phyloP scores from a whole-genome alignment of 1,140 invertebrate genomes.

The Psix sp. region DNA sequence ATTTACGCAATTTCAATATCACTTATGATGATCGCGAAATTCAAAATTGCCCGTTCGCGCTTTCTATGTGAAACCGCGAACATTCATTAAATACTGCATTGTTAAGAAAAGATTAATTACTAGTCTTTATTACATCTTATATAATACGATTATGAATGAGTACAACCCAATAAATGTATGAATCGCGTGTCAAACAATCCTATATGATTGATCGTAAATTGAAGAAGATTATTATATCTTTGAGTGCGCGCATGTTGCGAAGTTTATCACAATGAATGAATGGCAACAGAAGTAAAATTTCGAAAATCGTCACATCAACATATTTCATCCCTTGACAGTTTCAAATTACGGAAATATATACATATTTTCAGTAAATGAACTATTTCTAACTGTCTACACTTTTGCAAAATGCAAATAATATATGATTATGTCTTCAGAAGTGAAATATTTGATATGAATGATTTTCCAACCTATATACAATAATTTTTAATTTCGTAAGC shows the following conservation, averaged over 20 bases:
- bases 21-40: constrained; percentile 40
- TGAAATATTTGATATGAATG: neutral
- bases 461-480: no score
- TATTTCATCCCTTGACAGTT: neutral
- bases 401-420: no score
- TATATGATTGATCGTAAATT: constrained; percentile 17
- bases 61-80: constrained; percentile 30
- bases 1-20: constrained; percentile 44
- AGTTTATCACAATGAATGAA: no score
- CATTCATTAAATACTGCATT: constrained; percentile 28
- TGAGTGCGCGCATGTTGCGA: no score
- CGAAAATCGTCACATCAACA: neutral
- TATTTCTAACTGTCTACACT: no score
- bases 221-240: neutral
- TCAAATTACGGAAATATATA: constrained; percentile 4
- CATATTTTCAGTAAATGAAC: no score
- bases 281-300: no score
- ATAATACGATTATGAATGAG: constrained; percentile 39
- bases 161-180: constrained; percentile 14
- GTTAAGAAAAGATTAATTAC: constrained; percentile 48
- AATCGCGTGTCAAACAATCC: constrained; percentile 17
- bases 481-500: no score
- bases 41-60: constrained; percentile 34
- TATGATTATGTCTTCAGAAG: no score
- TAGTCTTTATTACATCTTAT: constrained; percentile 21